These are phyloP conservation scores for Pardalotus punctatus DNA, from an alignment of 2,113 vertebrate genomes.

Conservation along the genomic window DNA sequence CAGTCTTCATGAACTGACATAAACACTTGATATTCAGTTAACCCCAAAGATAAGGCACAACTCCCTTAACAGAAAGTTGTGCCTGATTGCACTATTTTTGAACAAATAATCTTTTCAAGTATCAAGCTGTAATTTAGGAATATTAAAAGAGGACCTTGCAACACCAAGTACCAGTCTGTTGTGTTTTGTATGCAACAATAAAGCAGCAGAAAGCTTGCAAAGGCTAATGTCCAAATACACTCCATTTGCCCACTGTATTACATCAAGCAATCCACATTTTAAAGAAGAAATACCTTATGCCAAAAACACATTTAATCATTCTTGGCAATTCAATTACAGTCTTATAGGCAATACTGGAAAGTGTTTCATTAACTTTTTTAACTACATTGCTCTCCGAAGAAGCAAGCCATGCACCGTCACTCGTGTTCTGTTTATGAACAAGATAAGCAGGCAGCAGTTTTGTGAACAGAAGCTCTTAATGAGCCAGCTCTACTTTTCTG, in stretches of 20 bases:
- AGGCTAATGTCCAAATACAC: background rate
- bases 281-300: background rate
- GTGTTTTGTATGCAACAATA: background rate
- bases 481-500: background rate
- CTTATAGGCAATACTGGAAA: background rate
- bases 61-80: slow-evolving; percentile 60
- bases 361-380: background rate
- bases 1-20: slow-evolving; percentile 72
- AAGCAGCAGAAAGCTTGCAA: background rate
- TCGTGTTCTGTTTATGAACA: background rate
- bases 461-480: background rate
- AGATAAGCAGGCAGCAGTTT: background rate
- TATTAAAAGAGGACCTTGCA: background rate
- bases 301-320: background rate
- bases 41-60: slow-evolving; percentile 68
- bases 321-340: background rate
- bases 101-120: background rate
- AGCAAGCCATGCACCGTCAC: background rate
- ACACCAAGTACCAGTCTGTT: background rate
- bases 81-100: slow-evolving; percentile 33
- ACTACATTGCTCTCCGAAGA: background rate
- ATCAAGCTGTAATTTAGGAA: background rate
- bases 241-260: background rate
- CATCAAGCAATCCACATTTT: background rate
- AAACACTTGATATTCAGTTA: slow-evolving; percentile 76